Conservation (phyloP, 2,888 invertebrate genomes). For the Polymixis flavicincta region DNA sequence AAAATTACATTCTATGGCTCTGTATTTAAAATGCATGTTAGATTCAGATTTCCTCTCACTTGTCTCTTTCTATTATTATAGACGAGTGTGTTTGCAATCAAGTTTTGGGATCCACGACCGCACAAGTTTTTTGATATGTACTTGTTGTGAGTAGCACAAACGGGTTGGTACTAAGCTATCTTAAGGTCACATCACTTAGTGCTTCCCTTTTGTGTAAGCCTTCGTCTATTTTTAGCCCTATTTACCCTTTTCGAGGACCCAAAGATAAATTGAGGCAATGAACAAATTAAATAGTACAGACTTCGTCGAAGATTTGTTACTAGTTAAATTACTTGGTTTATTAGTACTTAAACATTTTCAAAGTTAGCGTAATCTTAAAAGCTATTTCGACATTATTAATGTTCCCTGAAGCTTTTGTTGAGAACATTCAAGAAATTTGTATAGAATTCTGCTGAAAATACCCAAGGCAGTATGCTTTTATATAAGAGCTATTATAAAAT, state of each 20-base stretch:
- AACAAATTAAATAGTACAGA: conserved; percentile 52
- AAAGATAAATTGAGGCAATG: conserved; percentile 36
- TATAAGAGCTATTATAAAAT: conserved; percentile 29
- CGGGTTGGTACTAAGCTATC: background rate
- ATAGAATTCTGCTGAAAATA: conserved; percentile 35
- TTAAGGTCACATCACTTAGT: background rate
- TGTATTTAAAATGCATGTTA: no score
- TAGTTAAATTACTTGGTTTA: conserved; percentile 60
- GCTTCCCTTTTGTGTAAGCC: background rate
- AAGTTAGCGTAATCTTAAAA: conserved; percentile 55
- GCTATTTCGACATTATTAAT: conserved; percentile 60
- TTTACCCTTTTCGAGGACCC: background rate
- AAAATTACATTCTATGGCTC: no score
- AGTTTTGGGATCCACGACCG: no score
- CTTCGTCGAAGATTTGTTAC: conserved; percentile 45
- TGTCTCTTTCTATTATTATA: no score
- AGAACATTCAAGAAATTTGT: conserved; percentile 43
- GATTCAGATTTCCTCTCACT: no score
- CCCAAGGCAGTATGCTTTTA: conserved; percentile 29
- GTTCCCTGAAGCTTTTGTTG: conserved; percentile 44
- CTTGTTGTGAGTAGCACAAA: background rate
- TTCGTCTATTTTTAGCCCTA: conserved; percentile 11
- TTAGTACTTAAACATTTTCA: conserved; percentile 48
- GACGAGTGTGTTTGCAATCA: no score
- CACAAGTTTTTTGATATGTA: no score